Evolutionary conservation across 2,888 invertebrate species (phyloP).

Genomic region (Amblyteles armatorius): DNA sequence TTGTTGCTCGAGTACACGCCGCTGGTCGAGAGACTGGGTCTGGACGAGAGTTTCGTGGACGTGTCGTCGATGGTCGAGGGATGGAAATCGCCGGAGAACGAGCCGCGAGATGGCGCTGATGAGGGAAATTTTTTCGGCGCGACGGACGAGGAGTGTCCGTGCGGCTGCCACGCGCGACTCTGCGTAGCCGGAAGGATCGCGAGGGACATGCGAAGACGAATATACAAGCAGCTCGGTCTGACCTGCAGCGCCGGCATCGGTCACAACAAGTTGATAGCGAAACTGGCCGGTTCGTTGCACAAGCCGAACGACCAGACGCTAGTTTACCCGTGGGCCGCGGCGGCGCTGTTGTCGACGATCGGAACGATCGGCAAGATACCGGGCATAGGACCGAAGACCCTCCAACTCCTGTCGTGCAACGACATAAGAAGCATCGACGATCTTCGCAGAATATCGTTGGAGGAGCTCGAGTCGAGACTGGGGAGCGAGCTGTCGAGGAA

Average conservation of each 20-base stretch:
- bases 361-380: slow-evolving; percentile 88
- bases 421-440: slow-evolving; percentile 89
- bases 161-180: slow-evolving; percentile 91
- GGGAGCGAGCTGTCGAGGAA: slow-evolving; percentile 89
- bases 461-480: slow-evolving; percentile 86
- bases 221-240: slow-evolving; percentile 89
- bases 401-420: slow-evolving; percentile 85
- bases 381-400: slow-evolving; percentile 91
- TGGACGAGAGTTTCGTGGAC: slow-evolving; percentile 95
- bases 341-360: slow-evolving; percentile 89
- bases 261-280: slow-evolving; percentile 93
- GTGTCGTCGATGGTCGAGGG: slow-evolving; percentile 88
- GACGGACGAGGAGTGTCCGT: slow-evolving; percentile 87
- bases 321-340: slow-evolving; percentile 89
- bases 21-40: slow-evolving; percentile 92
- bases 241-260: slow-evolving; percentile 94
- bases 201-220: slow-evolving; percentile 90
- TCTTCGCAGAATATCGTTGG: slow-evolving; percentile 88
- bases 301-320: slow-evolving; percentile 94
- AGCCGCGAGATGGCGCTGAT: slow-evolving; percentile 79
- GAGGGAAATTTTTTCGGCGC: slow-evolving; percentile 88
- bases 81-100: slow-evolving; percentile 73
- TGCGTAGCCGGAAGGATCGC: slow-evolving; percentile 91
- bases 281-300: slow-evolving; percentile 90
- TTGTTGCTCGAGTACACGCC: slow-evolving; percentile 90